Evolutionary conservation across 2,888 invertebrate species (phyloP).

Genomic region (Aplocera efformata): DNA sequence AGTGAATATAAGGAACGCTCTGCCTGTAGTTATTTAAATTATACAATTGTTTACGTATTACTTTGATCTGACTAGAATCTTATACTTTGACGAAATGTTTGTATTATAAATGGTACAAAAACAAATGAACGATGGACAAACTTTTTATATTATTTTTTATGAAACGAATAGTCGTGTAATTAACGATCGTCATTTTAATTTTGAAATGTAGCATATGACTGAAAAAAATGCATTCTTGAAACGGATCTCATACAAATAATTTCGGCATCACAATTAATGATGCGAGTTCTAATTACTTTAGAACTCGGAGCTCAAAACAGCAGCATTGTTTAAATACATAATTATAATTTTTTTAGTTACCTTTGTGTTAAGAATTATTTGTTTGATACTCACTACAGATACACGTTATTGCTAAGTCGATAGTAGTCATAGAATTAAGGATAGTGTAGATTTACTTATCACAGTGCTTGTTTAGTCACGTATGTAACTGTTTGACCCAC

Average conservation of each 20-base stretch:
- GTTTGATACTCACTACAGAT: slow-evolving; percentile 21
- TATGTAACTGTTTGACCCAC: slow-evolving; percentile 21
- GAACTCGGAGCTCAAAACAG: too few relatives aligned
- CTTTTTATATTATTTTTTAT: slow-evolving; percentile 12
- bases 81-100: slow-evolving; percentile 5
- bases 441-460: slow-evolving; percentile 22
- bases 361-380: slow-evolving; percentile 29
- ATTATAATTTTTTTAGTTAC: slow-evolving; percentile 30
- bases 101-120: slow-evolving; percentile 17
- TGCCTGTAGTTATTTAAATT: slow-evolving; percentile 5
- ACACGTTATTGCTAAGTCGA: slow-evolving; percentile 16
- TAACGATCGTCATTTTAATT: slow-evolving; percentile 6
- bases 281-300: not conserved
- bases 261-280: slow-evolving; percentile 20
- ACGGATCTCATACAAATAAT: slow-evolving; percentile 35
- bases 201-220: slow-evolving; percentile 31
- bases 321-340: slow-evolving; percentile 5
- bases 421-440: slow-evolving; percentile 29
- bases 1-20: slow-evolving; percentile 12
- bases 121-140: slow-evolving; percentile 1
- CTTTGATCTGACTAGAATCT: slow-evolving; percentile 10
- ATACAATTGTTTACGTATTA: slow-evolving; percentile 1
- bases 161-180: not conserved
- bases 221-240: slow-evolving; percentile 26
- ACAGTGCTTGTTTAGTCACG: slow-evolving; percentile 24